A percentile compares a stretch with the other conserved stretches of the same genome.
These are phyloP conservation scores for Upupa epops DNA, from an alignment of 2,113 vertebrate genomes.

Conservation along the genomic window DNA sequence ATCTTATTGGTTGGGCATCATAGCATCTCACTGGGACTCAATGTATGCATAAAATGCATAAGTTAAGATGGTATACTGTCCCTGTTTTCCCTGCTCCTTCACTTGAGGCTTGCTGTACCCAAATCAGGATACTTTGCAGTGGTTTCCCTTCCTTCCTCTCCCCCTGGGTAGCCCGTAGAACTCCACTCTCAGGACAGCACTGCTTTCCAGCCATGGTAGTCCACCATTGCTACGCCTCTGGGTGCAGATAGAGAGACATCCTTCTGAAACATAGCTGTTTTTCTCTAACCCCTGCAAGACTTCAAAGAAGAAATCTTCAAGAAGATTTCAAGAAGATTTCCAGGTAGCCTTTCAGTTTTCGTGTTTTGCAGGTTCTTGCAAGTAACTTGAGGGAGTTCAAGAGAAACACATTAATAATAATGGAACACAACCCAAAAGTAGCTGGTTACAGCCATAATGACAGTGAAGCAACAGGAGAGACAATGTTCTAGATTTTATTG, in stretches of 20 bases:
- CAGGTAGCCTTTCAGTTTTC: neutral
- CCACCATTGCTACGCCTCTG: neutral
- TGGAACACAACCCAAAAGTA: rapidly evolving
- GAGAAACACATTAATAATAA: neutral
- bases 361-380: neutral
- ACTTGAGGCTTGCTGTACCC: neutral
- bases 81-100: neutral
- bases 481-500: neutral
- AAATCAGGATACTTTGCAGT: neutral
- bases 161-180: neutral
- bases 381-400: neutral
- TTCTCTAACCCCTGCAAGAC: neutral
- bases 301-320: too few species aligned
- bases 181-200: rapidly evolving
- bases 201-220: rapidly evolving
- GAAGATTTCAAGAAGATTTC: neutral
- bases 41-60: neutral
- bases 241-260: rapidly evolving
- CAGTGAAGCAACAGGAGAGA: neutral
- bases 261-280: neutral
- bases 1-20: neutral
- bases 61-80: neutral
- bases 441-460: neutral
- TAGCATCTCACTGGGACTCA: neutral
- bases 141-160: neutral